These are phyloP conservation scores for Melipona quadrifasciata DNA, from an alignment of 1,140 invertebrate genomes.

Conservation along the genomic window DNA sequence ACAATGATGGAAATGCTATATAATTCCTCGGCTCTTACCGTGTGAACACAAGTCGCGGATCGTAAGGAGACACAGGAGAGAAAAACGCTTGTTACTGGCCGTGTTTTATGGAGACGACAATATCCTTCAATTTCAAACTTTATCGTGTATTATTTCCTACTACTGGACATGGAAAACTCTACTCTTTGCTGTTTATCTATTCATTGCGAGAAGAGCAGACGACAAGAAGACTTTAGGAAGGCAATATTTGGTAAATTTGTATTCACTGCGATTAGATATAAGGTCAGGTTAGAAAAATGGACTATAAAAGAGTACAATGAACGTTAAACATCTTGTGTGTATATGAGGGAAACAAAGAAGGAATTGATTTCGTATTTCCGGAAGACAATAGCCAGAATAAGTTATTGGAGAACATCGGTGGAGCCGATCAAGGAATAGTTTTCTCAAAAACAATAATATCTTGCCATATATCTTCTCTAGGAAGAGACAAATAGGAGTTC, in stretches of 20 bases:
- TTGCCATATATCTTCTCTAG: not conserved
- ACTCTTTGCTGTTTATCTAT: not conserved
- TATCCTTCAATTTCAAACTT: not conserved
- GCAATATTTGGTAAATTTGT: not conserved
- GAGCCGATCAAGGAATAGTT: not conserved
- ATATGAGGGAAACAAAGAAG: not conserved
- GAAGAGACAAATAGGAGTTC: not conserved
- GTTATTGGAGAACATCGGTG: not conserved
- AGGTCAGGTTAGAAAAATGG: not conserved
- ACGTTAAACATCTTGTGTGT: not conserved
- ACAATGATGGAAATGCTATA: not conserved
- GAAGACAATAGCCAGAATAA: not conserved
- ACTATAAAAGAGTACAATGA: not conserved
- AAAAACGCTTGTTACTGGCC: slow-evolving; percentile 11
- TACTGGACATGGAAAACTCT: not conserved
- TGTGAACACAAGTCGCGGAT: slow-evolving; percentile 39
- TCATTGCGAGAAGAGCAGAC: not conserved
- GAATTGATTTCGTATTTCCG: not conserved
- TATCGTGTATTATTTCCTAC: not conserved
- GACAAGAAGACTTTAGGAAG: not conserved
- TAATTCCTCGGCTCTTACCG: not conserved
- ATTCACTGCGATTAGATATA: not conserved
- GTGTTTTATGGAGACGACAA: slow-evolving; percentile 8
- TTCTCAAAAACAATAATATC: not conserved
- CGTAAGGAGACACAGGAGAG: slow-evolving; percentile 50